Evolutionary conservation across 1,140 invertebrate species (phyloP).

Genomic region (Proctacanthus coquilletti): DNA sequence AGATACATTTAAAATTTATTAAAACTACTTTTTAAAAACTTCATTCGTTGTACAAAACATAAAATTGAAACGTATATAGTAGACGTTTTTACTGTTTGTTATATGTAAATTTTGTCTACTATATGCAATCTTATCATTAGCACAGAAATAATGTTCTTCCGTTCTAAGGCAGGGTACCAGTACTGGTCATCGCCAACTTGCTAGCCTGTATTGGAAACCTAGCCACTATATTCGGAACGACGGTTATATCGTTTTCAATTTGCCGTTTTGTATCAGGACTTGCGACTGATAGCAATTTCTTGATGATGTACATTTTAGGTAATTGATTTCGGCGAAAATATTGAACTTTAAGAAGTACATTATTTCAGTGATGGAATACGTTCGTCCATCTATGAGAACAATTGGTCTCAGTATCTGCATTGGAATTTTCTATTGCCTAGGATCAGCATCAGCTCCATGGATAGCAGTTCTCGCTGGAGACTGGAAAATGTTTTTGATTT

Average conservation of each 20-base stretch:
- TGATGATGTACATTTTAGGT: conserved; percentile 43
- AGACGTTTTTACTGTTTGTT: no score
- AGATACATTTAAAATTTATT: no score
- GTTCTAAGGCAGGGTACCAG: conserved; percentile 26
- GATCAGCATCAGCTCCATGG: conserved; percentile 36
- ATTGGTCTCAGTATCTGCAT: conserved; percentile 37
- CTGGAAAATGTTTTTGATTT: conserved; percentile 33
- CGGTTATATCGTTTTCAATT: conserved; percentile 27
- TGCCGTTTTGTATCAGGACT: conserved; percentile 35
- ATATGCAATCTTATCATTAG: no score
- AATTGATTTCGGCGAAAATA: conserved; percentile 5
- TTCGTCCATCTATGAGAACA: conserved; percentile 34
- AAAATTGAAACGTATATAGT: no score
- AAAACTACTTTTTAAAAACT: no score
- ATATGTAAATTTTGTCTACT: no score
- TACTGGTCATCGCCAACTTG: conserved; percentile 32
- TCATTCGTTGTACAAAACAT: no score
- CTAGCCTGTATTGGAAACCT: conserved; percentile 33
- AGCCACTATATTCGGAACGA: conserved; percentile 29
- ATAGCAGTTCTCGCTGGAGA: conserved; percentile 29
- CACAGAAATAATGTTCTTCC: no score
- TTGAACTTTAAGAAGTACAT: neutral
- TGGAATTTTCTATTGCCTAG: conserved; percentile 36
- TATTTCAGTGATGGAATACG: conserved; percentile 37
- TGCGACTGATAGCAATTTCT: conserved; percentile 37